Percentiles rank a stretch among this genome's conserved stretches.
Evolutionary conservation across 1,140 invertebrate species (phyloP).

Genomic region (Drosophila subobscura): DNA sequence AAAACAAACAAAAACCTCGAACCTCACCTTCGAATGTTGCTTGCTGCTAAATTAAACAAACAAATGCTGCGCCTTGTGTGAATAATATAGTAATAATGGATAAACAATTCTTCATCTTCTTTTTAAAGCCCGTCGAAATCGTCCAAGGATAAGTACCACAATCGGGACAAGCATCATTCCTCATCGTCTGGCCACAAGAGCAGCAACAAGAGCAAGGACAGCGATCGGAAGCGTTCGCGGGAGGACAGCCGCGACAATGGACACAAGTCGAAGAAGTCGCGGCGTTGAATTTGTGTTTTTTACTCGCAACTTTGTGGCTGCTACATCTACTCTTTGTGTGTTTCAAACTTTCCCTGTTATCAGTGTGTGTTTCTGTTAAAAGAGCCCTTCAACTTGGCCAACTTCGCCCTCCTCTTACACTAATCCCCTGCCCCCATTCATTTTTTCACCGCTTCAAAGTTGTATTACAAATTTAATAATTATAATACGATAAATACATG

Average conservation of each 20-base stretch:
- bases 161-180: constrained; percentile 82
- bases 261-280: constrained; percentile 88
- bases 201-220: constrained; percentile 66
- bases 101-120: constrained; percentile 4
- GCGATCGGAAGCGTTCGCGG: constrained; percentile 87
- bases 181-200: constrained; percentile 75
- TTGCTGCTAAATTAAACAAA: constrained; percentile 31
- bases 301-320: too few relatives aligned
- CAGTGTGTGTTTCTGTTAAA: constrained; percentile 40
- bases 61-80: too few relatives aligned
- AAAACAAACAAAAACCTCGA: constrained; percentile 10
- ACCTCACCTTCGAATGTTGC: constrained; percentile 9
- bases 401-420: background rate
- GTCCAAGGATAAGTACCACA: constrained; percentile 81
- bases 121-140: constrained; percentile 72
- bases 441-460: constrained; percentile 28
- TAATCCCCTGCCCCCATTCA: constrained; percentile 8
- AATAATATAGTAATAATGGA: background rate
- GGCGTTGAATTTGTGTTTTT: constrained; percentile 62
- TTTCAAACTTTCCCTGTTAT: constrained; percentile 29
- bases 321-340: background rate
- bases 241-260: constrained; percentile 89
- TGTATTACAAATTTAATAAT: constrained; percentile 69
- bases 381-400: background rate
- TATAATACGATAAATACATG: constrained; percentile 57